Evolutionary conservation across 1,140 invertebrate genomes (phyloP).

Genomic region (Cyrtorhinus lividipennis): DNA sequence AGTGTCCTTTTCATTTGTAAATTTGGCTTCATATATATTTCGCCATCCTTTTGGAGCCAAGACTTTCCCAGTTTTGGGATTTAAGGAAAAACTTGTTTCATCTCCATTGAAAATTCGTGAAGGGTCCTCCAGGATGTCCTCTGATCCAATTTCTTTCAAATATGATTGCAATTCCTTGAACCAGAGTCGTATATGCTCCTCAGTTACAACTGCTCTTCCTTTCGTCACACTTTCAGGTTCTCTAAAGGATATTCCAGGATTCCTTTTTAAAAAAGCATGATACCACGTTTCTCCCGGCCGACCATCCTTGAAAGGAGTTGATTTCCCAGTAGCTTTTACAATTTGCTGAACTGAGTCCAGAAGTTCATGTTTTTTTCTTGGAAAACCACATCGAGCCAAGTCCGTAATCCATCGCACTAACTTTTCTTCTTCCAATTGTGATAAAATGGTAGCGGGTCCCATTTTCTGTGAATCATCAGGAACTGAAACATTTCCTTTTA

Average conservation of each 20-base stretch:
- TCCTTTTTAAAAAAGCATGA: slow-evolving; percentile 13
- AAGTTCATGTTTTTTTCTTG: slow-evolving; percentile 12
- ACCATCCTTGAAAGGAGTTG: slow-evolving; percentile 18
- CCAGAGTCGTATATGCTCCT: slow-evolving; percentile 20
- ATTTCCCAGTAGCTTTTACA: background rate
- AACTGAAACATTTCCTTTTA: background rate
- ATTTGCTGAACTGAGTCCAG: slow-evolving; percentile 19
- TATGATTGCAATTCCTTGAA: slow-evolving; percentile 18
- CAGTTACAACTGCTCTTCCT: slow-evolving; percentile 15
- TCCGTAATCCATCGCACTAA: slow-evolving; percentile 8
- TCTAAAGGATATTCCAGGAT: slow-evolving; percentile 14
- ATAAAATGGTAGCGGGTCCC: background rate
- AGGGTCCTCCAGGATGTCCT: background rate
- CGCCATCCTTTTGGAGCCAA: slow-evolving; percentile 27
- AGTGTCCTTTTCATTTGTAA: slow-evolving; percentile 28
- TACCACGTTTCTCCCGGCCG: slow-evolving; percentile 21
- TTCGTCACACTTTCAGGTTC: background rate
- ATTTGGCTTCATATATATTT: slow-evolving; percentile 28
- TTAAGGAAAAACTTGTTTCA: background rate
- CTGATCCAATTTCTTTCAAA: background rate
- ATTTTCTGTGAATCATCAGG: background rate
- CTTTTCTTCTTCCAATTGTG: background rate
- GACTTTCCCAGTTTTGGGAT: slow-evolving; percentile 16
- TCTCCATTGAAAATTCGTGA: background rate
- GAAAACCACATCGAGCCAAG: slow-evolving; percentile 14